A percentile compares a stretch with the other conserved stretches of the same genome.
Evolutionary conservation across 2,888 invertebrate species (phyloP).

Genomic region (Cinara cedri): DNA sequence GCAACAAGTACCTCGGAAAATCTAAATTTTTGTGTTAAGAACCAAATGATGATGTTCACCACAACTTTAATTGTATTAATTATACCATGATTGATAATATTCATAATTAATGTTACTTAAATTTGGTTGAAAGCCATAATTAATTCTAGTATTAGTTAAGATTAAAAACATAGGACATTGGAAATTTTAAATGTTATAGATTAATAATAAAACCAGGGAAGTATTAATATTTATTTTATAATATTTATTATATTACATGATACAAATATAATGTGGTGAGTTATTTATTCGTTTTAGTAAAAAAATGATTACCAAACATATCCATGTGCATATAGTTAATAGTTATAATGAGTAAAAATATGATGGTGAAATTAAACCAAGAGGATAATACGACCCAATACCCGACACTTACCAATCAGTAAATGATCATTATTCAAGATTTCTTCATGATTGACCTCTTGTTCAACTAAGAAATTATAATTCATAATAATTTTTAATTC

Average conservation of each 20-base stretch:
- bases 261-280: not conserved
- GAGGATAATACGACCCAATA: slow-evolving; percentile 37
- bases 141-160: too few relatives aligned
- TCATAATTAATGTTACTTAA: too few relatives aligned
- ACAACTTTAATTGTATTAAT: too few relatives aligned
- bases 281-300: not conserved
- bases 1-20: too few relatives aligned
- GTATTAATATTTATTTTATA: not conserved
- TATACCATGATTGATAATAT: too few relatives aligned
- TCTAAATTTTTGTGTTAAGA: too few relatives aligned
- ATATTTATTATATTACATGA: not conserved
- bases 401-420: slow-evolving; percentile 49
- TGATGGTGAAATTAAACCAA: slow-evolving; percentile 40
- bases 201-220: not conserved
- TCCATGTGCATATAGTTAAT: slow-evolving; percentile 26
- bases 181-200: too few relatives aligned
- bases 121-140: too few relatives aligned
- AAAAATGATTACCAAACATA: not conserved
- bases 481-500: slow-evolving; percentile 37
- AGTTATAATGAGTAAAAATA: slow-evolving; percentile 47
- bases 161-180: too few relatives aligned
- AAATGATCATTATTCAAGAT: slow-evolving; percentile 41
- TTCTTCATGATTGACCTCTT: slow-evolving; percentile 51
- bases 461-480: slow-evolving; percentile 55
- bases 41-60: too few relatives aligned